A percentile compares a stretch with the other conserved stretches of the same genome.
Conservation (phyloP, 2,113 vertebrate species). For the Triplophysa siluroides region DNA sequence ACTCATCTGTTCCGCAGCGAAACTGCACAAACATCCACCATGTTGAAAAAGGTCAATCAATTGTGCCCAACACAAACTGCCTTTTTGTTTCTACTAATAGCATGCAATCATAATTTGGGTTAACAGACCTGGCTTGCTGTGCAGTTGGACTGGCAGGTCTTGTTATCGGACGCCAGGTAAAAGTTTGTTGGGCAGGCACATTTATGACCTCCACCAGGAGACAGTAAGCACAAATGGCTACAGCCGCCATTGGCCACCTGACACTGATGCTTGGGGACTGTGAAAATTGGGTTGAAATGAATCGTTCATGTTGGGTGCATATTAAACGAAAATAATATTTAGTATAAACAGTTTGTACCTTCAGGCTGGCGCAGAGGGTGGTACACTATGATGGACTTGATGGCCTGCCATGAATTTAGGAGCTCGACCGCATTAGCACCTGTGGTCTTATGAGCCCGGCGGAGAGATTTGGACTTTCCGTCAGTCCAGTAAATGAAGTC, state of each 20-base stretch:
- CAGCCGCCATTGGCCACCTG: slow-evolving; percentile 92
- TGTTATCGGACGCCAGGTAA: slow-evolving; percentile 92
- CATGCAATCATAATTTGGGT: neutral
- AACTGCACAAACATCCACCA: slow-evolving; percentile 74
- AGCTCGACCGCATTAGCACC: slow-evolving; percentile 86
- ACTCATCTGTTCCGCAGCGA: slow-evolving; percentile 96
- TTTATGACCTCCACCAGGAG: slow-evolving; percentile 82
- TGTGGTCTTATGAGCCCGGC: slow-evolving; percentile 93
- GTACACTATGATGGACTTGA: slow-evolving; percentile 96
- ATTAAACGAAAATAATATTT: slow-evolving; percentile 12
- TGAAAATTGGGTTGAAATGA: slow-evolving; percentile 22
- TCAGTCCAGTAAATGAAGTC: slow-evolving; percentile 99
- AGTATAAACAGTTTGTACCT: slow-evolving; percentile 76
- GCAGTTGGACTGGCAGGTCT: slow-evolving; percentile 95
- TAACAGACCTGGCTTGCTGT: slow-evolving; percentile 93
- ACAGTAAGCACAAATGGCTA: slow-evolving; percentile 95
- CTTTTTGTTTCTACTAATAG: neutral
- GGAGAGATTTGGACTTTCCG: slow-evolving; percentile 95
- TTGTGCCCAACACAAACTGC: neutral
- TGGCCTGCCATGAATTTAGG: slow-evolving; percentile 96
- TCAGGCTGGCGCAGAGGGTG: slow-evolving; percentile 95
- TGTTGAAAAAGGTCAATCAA: neutral
- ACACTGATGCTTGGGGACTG: slow-evolving; percentile 93
- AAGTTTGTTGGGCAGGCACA: slow-evolving; percentile 98
- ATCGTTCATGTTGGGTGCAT: neutral